These are phyloP conservation scores for Megalopta genalis DNA, from an alignment of 1,140 invertebrate genomes.

Conservation along the genomic window DNA sequence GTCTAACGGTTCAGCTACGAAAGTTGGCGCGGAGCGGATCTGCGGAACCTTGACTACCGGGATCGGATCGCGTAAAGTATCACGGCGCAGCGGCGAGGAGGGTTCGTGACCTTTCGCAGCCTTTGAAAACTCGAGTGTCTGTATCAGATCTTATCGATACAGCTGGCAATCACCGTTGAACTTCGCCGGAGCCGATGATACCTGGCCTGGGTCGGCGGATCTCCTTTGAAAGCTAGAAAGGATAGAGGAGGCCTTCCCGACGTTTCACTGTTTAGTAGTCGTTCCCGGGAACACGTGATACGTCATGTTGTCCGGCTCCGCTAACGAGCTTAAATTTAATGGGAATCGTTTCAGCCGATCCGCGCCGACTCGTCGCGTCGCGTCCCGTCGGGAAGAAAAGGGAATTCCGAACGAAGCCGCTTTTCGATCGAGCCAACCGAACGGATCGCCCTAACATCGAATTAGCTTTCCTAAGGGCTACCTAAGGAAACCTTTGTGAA, in stretches of 20 bases:
- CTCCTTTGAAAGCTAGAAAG: conserved; percentile 54
- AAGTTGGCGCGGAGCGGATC: conserved; percentile 31
- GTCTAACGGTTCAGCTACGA: background rate
- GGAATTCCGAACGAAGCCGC: conserved; percentile 23
- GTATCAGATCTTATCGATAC: conserved; percentile 71
- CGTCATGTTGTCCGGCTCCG: conserved; percentile 35
- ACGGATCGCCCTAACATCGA: background rate
- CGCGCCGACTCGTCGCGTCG: background rate
- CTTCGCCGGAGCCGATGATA: conserved; percentile 51
- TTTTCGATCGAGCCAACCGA: background rate
- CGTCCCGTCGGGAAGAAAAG: background rate
- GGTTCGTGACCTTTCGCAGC: conserved; percentile 67
- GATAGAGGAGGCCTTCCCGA: background rate
- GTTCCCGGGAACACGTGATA: conserved; percentile 50
- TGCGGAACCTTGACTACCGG: conserved; percentile 11
- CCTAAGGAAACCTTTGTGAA: background rate
- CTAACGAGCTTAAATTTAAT: conserved; percentile 59
- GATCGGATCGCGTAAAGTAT: conserved; percentile 31
- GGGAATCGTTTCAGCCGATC: conserved; percentile 11
- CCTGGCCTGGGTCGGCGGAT: conserved; percentile 47
- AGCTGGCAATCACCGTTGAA: conserved; percentile 50
- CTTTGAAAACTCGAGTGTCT: conserved; percentile 65
- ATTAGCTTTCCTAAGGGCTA: background rate
- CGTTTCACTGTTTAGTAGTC: conserved; percentile 57
- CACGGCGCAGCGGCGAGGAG: conserved; percentile 48